Percentiles rank a stretch among this genome's conserved stretches.
These are phyloP conservation scores for Drosophila mercatorum DNA, from an alignment of 2,888 invertebrate species.

Conservation along the genomic window DNA sequence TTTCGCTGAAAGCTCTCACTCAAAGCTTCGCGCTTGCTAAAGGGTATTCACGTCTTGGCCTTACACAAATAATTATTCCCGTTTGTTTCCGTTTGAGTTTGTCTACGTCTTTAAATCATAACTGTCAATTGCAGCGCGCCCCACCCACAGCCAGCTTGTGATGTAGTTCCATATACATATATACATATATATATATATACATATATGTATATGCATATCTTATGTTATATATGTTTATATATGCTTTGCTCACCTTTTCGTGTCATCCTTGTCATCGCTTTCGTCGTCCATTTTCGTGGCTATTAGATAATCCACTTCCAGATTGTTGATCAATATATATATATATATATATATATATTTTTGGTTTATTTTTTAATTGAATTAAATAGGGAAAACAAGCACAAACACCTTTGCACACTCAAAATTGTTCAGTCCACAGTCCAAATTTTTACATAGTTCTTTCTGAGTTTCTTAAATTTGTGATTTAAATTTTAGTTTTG, in stretches of 20 bases:
- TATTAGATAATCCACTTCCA: constrained; percentile 67
- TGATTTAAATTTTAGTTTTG: constrained; percentile 9
- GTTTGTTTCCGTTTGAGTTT: neutral
- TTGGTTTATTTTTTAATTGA: no score
- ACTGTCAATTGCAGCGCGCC: constrained; percentile 65
- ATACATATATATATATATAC: neutral
- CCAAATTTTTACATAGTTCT: constrained; percentile 40
- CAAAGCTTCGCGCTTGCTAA: neutral
- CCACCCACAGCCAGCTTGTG: neutral
- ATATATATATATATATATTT: no score
- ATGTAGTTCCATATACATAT: neutral
- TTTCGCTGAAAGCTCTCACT: neutral
- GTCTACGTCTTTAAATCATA: constrained; percentile 37
- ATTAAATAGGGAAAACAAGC: constrained; percentile 8
- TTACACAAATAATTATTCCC: neutral
- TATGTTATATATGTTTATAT: neutral
- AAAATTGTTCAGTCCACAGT: neutral
- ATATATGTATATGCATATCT: neutral
- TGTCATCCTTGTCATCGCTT: constrained; percentile 92
- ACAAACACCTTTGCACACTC: constrained; percentile 21
- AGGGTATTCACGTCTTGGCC: neutral
- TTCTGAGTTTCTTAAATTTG: constrained; percentile 8
- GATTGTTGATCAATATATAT: constrained; percentile 15
- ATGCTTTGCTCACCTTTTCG: constrained; percentile 88
- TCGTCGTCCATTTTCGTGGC: constrained; percentile 90